Evolutionary conservation across 2,113 vertebrate species (phyloP).

Genomic region (Sceloporus undulatus): DNA sequence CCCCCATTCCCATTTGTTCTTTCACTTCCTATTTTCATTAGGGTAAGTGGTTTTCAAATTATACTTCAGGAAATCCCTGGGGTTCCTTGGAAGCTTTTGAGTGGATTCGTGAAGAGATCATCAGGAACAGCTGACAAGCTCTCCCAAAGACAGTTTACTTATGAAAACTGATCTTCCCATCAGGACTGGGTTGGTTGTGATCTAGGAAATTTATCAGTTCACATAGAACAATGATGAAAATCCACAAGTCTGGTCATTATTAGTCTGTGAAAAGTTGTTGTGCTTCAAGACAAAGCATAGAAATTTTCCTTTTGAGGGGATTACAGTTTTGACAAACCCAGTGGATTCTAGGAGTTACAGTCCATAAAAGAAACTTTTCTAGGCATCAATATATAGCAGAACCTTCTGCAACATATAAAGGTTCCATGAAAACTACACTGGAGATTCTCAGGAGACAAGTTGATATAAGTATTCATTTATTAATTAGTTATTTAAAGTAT

Average conservation of each 20-base stretch:
- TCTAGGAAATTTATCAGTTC: background rate
- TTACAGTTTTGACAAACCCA: no score
- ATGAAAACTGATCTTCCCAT: conserved; percentile 3
- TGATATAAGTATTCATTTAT: no score
- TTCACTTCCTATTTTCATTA: background rate
- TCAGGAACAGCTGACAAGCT: background rate
- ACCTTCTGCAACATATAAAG: background rate
- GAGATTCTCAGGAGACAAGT: no score
- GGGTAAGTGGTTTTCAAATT: conserved; percentile 1
- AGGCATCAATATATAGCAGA: background rate
- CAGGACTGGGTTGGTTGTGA: background rate
- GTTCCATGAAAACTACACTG: background rate
- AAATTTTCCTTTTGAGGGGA: no score
- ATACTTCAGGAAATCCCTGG: background rate
- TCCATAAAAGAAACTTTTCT: background rate
- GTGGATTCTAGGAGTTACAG: no score
- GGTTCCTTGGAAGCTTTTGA: background rate
- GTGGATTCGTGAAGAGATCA: background rate
- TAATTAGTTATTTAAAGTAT: no score
- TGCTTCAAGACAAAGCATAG: no score
- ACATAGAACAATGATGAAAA: background rate
- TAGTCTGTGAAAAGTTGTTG: background rate
- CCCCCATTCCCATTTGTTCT: background rate
- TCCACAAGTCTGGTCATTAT: background rate
- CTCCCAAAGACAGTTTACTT: background rate